phyloP scores from a whole-genome alignment of 2,113 vertebrate species.

The Ibidorhyncha struthersii region DNA sequence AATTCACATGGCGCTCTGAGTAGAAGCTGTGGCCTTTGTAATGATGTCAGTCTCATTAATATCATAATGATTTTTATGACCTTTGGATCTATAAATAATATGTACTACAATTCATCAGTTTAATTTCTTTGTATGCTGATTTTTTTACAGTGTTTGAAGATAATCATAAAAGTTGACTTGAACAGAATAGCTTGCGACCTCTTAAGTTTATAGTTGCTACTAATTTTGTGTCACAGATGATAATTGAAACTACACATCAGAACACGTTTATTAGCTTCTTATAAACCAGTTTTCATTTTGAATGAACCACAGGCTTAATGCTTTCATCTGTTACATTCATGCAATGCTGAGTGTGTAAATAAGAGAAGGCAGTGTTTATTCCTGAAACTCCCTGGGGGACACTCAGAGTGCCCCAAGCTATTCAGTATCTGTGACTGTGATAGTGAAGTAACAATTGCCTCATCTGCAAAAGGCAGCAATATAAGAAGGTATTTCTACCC shows the following conservation, averaged over 20 bases:
- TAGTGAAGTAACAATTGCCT: not conserved
- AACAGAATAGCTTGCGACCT: not conserved
- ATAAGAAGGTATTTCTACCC: not conserved
- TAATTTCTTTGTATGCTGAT: not conserved
- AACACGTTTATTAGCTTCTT: not conserved
- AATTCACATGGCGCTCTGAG: not conserved
- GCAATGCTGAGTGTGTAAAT: not conserved
- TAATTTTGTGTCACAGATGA: not conserved
- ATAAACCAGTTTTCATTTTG: not conserved
- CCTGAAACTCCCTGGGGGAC: not conserved
- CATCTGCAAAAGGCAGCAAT: not conserved
- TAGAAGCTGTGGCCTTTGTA: not conserved
- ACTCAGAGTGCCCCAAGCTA: not conserved
- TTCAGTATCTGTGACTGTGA: not conserved
- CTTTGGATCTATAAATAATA: not conserved
- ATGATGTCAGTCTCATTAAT: not conserved
- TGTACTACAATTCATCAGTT: not conserved
- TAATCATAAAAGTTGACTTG: not conserved
- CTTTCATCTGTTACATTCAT: not conserved
- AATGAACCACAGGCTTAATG: not conserved
- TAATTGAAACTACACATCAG: not conserved
- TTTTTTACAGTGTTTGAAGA: not conserved
- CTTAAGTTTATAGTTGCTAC: not conserved
- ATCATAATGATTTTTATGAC: not conserved
- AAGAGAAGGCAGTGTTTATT: not conserved